Conservation (phyloP, 2,113 vertebrate genomes). For the Halcyon malimbica region DNA sequence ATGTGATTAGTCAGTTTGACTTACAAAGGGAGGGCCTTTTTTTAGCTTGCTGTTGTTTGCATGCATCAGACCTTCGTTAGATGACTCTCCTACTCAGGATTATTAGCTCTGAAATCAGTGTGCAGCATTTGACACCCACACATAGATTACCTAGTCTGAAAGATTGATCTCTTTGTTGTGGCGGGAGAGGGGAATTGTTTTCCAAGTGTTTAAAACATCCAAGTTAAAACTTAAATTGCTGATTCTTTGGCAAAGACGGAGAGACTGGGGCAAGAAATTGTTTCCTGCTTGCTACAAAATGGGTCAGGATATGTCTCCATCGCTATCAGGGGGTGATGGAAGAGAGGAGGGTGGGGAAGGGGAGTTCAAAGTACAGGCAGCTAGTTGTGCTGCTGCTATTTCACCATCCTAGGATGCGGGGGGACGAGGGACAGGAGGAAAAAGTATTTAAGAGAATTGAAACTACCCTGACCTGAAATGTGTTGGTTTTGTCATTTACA, state of each 20-base stretch:
- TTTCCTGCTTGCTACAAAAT: neutral
- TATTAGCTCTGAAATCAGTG: constrained; percentile 6
- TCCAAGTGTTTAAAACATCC: neutral
- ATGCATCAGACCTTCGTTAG: neutral
- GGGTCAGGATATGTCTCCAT: neutral
- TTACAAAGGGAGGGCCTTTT: neutral
- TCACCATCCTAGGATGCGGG: neutral
- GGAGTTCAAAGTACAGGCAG: neutral
- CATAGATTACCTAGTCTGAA: neutral
- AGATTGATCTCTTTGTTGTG: neutral
- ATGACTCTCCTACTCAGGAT: neutral
- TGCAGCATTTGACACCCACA: neutral
- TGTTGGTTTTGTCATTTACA: neutral
- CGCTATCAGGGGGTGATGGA: accelerated
- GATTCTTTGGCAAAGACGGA: neutral
- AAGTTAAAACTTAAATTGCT: neutral
- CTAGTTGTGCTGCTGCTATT: neutral
- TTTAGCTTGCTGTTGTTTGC: constrained; percentile 23
- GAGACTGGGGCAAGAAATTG: neutral
- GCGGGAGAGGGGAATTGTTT: neutral
- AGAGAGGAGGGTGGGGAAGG: neutral
- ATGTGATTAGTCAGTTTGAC: neutral
- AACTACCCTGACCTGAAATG: neutral
- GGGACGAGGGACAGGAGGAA: neutral
- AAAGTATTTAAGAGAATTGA: neutral